Percentiles rank a stretch among this genome's conserved stretches.
Conservation (phyloP, 2,113 vertebrate species). For the Gorsachius goisagi region DNA sequence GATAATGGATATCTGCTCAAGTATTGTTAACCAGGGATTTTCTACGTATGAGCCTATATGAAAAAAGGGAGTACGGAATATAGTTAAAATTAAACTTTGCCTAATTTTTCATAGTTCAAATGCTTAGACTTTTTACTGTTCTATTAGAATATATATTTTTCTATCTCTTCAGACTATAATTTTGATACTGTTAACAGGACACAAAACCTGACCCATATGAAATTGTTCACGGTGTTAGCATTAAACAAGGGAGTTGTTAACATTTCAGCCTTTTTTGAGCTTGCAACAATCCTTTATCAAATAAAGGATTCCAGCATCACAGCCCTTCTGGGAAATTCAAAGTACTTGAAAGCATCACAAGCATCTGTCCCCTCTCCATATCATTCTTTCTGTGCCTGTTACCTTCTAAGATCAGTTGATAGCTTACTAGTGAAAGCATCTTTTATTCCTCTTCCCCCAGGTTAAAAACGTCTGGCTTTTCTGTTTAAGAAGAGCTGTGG, state of each 20-base stretch:
- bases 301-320: neutral
- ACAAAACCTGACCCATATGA: neutral
- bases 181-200: neutral
- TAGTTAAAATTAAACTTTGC: neutral
- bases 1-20: neutral
- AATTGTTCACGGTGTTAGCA: neutral
- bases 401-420: neutral
- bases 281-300: neutral
- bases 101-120: neutral
- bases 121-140: neutral
- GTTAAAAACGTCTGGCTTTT: neutral
- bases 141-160: neutral
- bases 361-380: neutral
- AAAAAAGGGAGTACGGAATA: neutral
- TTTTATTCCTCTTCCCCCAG: neutral
- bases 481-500: neutral
- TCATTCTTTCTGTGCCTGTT: neutral
- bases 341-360: neutral
- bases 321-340: neutral
- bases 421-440: neutral
- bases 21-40: neutral
- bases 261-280: neutral
- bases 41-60: neutral
- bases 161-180: neutral
- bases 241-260: neutral